phyloP scores from a whole-genome alignment of 2,888 invertebrate species.

The Hylaea fasciaria region DNA sequence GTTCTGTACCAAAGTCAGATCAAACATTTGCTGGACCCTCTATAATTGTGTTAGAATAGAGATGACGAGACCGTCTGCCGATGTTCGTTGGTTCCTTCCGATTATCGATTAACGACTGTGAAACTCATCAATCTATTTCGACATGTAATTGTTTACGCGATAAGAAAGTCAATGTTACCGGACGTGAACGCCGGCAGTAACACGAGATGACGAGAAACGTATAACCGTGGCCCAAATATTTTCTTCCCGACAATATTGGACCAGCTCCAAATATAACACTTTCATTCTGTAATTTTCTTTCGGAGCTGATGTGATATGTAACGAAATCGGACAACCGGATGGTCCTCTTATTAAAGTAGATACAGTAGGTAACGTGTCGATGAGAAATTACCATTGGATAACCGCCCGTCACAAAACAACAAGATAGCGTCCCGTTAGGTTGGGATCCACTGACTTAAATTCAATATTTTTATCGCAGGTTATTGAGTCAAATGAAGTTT shows the following conservation, averaged over 20 bases:
- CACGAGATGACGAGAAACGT: constrained; percentile 70
- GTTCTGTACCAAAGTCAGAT: constrained; percentile 12
- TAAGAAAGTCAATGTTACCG: constrained; percentile 83
- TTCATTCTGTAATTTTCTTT: constrained; percentile 68
- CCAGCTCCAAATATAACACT: constrained; percentile 73
- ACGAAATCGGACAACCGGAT: constrained; percentile 16
- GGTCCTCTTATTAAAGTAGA: neutral
- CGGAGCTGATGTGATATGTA: constrained; percentile 28
- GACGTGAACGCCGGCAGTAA: constrained; percentile 71
- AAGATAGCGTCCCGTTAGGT: constrained; percentile 57
- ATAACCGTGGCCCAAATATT: constrained; percentile 81
- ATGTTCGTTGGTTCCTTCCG: constrained; percentile 19
- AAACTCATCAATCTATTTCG: constrained; percentile 65
- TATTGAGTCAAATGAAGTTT: constrained; percentile 75
- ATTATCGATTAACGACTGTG: constrained; percentile 46
- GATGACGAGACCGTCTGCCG: constrained; percentile 24
- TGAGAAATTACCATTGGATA: constrained; percentile 29
- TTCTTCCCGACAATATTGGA: constrained; percentile 73
- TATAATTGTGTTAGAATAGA: constrained; percentile 21
- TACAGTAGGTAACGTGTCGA: neutral
- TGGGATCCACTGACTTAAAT: constrained; percentile 65
- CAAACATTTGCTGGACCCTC: constrained; percentile 19
- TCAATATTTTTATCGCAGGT: constrained; percentile 72
- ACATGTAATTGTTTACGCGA: constrained; percentile 70
- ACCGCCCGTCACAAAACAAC: constrained; percentile 58